Evolutionary conservation across 2,113 vertebrate genomes (phyloP).

Genomic region (Phylloscopus trochiloides): DNA sequence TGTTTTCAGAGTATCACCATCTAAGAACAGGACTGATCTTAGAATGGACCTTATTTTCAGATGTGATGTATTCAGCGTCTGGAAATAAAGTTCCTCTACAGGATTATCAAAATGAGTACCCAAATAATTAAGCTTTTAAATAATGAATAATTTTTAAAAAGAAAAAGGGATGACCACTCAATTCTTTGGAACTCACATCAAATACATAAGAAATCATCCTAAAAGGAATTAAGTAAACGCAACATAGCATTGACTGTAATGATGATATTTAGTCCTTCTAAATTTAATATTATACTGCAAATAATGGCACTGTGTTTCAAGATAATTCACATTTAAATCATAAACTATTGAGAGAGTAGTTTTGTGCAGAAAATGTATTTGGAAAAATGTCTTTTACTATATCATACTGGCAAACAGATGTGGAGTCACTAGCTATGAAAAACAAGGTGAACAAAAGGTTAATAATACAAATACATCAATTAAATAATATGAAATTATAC

Average conservation of each 20-base stretch:
- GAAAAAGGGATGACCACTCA: rapidly evolving
- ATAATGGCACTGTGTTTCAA: background rate
- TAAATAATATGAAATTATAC: background rate
- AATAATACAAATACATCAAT: background rate
- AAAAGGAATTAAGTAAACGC: background rate
- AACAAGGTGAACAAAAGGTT: background rate
- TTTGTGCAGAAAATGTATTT: background rate
- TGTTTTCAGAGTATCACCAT: background rate
- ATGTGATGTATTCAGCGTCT: background rate
- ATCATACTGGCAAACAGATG: background rate
- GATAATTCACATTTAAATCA: background rate
- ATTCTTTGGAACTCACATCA: background rate
- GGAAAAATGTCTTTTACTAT: background rate
- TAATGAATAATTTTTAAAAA: background rate
- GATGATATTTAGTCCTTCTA: background rate
- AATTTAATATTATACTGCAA: background rate
- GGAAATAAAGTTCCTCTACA: background rate
- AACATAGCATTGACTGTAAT: background rate
- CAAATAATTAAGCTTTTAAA: background rate
- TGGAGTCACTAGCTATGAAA: background rate
- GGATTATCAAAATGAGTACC: background rate
- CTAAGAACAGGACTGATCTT: background rate
- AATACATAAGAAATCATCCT: background rate
- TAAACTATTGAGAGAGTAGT: background rate
- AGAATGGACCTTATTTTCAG: background rate